These are phyloP conservation scores for Tenthredo notha DNA, from an alignment of 2,888 invertebrate genomes.

Conservation along the genomic window DNA sequence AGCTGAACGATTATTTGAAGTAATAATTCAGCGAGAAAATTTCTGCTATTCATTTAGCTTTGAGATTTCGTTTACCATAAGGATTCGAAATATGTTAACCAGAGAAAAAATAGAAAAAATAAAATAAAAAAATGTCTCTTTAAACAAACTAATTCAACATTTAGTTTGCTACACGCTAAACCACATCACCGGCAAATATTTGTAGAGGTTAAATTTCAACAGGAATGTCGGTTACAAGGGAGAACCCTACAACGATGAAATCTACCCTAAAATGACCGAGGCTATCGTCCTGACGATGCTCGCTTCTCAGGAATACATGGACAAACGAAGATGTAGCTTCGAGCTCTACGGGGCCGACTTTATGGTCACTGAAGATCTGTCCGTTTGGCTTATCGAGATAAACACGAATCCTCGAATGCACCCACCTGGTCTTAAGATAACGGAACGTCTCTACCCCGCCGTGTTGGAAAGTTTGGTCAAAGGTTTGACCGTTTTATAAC, in stretches of 20 bases:
- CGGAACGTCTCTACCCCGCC: conserved; percentile 89
- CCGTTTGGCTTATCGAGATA: conserved; percentile 93
- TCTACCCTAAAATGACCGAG: conserved; percentile 92
- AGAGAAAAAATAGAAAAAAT: too few species aligned
- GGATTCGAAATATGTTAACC: neutral
- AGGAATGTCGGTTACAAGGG: conserved; percentile 84
- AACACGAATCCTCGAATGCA: conserved; percentile 93
- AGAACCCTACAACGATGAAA: conserved; percentile 80
- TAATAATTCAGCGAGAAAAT: conserved; percentile 62
- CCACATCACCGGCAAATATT: neutral
- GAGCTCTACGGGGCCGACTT: conserved; percentile 95
- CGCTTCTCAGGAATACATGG: conserved; percentile 87
- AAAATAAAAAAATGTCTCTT: neutral
- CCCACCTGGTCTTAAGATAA: conserved; percentile 89
- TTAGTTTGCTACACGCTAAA: neutral
- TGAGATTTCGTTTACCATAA: neutral
- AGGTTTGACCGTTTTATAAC: conserved; percentile 80
- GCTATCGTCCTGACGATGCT: conserved; percentile 90
- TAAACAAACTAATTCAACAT: neutral
- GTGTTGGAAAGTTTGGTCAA: conserved; percentile 92
- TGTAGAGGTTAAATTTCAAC: conserved; percentile 24
- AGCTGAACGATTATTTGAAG: conserved; percentile 75
- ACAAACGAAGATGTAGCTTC: conserved; percentile 87
- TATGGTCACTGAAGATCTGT: conserved; percentile 89
- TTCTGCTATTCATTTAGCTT: conserved; percentile 50